Conservation (phyloP, 1,140 invertebrate species). For the Macrosteles quadrilineatus region DNA sequence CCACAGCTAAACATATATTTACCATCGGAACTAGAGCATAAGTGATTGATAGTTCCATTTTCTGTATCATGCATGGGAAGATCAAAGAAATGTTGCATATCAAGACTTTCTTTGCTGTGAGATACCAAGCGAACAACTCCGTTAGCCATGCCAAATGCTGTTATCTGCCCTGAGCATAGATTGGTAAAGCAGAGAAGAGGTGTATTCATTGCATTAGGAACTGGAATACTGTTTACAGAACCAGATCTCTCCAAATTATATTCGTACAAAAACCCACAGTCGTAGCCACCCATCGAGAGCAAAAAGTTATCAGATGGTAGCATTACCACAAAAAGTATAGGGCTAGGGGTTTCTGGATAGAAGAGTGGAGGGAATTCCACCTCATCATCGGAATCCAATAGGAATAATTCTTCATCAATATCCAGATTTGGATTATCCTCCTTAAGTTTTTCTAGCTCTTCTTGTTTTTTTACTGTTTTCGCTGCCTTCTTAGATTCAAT, state of each 20-base stretch:
- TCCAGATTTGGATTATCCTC: slow-evolving; percentile 58
- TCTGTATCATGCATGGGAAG: slow-evolving; percentile 76
- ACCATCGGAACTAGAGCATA: slow-evolving; percentile 67
- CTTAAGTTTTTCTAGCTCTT: slow-evolving; percentile 56
- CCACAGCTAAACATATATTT: slow-evolving; percentile 64
- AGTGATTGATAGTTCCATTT: slow-evolving; percentile 67
- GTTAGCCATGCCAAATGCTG: slow-evolving; percentile 66
- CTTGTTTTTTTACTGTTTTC: slow-evolving; percentile 55
- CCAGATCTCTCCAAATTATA: slow-evolving; percentile 49
- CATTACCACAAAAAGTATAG: slow-evolving; percentile 37
- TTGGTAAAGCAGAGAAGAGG: slow-evolving; percentile 54
- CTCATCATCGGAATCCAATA: slow-evolving; percentile 39
- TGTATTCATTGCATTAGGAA: slow-evolving; percentile 56
- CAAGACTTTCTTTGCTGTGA: slow-evolving; percentile 51
- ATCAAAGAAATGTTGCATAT: slow-evolving; percentile 67
- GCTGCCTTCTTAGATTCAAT: slow-evolving; percentile 53
- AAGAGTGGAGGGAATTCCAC: slow-evolving; percentile 17
- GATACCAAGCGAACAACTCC: slow-evolving; percentile 66
- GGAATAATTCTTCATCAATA: slow-evolving; percentile 59
- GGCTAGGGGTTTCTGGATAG: slow-evolving; percentile 21
- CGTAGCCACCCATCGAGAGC: slow-evolving; percentile 66
- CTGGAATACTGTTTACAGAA: slow-evolving; percentile 50
- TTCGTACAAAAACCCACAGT: slow-evolving; percentile 76
- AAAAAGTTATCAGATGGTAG: slow-evolving; percentile 52
- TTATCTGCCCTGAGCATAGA: slow-evolving; percentile 51